Percentiles rank a stretch among this genome's conserved stretches.
phyloP scores from a whole-genome alignment of 2,888 invertebrate species.

The Harpagoxenus sublaevis region DNA sequence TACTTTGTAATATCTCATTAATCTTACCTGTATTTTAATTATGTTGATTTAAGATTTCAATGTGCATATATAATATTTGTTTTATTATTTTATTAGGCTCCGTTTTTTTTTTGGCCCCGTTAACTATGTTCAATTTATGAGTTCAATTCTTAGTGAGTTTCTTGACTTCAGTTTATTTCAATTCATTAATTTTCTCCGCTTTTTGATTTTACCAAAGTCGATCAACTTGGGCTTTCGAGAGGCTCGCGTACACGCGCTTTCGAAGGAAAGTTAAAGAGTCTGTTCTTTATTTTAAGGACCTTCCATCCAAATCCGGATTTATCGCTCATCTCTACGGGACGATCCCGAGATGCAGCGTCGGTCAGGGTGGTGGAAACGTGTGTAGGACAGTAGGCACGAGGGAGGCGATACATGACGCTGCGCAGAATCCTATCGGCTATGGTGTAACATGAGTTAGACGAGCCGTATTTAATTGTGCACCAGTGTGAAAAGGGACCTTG shows the following conservation, averaged over 20 bases:
- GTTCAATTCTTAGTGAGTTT: too few species aligned
- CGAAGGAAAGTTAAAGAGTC: neutral
- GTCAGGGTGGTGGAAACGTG: neutral
- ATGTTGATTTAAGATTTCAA: too few species aligned
- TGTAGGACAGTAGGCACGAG: neutral
- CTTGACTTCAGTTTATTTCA: too few species aligned
- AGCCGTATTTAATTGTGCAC: constrained; percentile 74
- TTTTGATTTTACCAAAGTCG: too few species aligned
- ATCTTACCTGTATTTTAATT: too few species aligned
- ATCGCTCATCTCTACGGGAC: neutral
- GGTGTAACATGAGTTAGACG: constrained; percentile 68
- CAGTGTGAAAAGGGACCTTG: constrained; percentile 70
- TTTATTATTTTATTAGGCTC: too few species aligned
- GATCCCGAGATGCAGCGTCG: neutral
- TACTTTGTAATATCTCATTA: too few species aligned
- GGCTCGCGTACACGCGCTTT: neutral
- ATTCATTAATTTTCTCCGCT: neutral
- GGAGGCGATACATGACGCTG: constrained; percentile 58
- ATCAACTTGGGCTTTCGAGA: too few species aligned
- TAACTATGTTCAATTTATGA: too few species aligned
- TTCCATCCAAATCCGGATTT: neutral
- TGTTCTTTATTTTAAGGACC: neutral
- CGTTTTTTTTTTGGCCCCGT: too few species aligned
- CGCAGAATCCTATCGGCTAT: constrained; percentile 72
- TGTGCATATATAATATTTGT: too few species aligned